phyloP scores from a whole-genome alignment of 2,888 invertebrate species.

The Cosmopolites sordidus region DNA sequence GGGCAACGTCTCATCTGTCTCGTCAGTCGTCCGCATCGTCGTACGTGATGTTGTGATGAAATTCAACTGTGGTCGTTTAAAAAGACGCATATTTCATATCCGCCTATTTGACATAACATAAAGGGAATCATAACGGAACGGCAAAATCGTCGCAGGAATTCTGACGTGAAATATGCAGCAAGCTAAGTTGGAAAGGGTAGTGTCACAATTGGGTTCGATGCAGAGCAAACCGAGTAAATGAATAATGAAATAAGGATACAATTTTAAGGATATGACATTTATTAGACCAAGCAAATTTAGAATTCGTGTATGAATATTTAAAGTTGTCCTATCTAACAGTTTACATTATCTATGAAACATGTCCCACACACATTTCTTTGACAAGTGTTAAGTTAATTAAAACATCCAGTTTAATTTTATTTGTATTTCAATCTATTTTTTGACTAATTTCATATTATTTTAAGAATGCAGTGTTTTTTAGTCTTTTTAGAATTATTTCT shows the following conservation, averaged over 20 bases:
- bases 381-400: too few relatives aligned
- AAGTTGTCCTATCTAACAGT: too few relatives aligned
- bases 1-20: conserved; percentile 8
- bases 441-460: too few relatives aligned
- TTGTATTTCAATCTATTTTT: too few relatives aligned
- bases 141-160: background rate
- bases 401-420: too few relatives aligned
- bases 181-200: background rate
- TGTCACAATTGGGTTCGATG: background rate
- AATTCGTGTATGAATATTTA: too few relatives aligned
- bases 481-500: too few relatives aligned
- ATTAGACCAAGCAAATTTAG: too few relatives aligned
- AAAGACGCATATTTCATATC: conserved; percentile 13
- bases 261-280: too few relatives aligned
- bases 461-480: too few relatives aligned
- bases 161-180: background rate
- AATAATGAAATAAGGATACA: background rate
- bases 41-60: conserved; percentile 10
- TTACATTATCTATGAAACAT: too few relatives aligned
- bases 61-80: conserved; percentile 8
- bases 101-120: conserved; percentile 7
- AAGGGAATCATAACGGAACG: background rate
- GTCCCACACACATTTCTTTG: too few relatives aligned
- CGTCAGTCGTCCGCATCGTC: background rate
- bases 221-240: background rate